Conservation (phyloP, 2,888 invertebrate genomes). For the Eugnorisma glareosa region DNA sequence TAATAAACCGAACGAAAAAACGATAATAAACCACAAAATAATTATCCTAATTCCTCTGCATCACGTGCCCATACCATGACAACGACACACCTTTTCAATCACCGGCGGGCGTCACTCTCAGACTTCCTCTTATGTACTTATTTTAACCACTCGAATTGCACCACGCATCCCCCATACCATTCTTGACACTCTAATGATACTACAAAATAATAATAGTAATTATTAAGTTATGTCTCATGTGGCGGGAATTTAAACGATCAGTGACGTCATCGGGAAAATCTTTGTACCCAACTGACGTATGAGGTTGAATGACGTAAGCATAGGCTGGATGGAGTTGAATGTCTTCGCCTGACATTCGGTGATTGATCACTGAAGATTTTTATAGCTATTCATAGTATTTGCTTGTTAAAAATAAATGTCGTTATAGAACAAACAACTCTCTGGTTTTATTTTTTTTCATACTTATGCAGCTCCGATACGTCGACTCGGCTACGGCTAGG, state of each 20-base stretch:
- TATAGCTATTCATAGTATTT: not conserved
- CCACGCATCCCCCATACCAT: not conserved
- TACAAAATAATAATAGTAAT: constrained; percentile 18
- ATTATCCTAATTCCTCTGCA: not conserved
- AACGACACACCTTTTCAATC: not conserved
- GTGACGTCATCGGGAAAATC: constrained; percentile 39
- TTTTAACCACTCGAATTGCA: not conserved
- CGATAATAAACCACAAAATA: too few species aligned
- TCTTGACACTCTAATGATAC: not conserved
- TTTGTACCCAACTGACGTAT: constrained; percentile 33
- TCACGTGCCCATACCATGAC: not conserved
- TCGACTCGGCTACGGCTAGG: too few species aligned
- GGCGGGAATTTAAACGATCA: constrained; percentile 1
- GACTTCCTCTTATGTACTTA: not conserved
- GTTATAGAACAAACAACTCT: too few species aligned
- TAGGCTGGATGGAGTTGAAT: constrained; percentile 19
- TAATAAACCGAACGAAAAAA: not conserved
- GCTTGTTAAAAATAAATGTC: not conserved
- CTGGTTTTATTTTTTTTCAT: too few species aligned
- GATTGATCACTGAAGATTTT: constrained; percentile 29
- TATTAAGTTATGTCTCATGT: constrained; percentile 1
- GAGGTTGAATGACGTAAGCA: constrained; percentile 7
- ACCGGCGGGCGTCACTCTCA: not conserved
- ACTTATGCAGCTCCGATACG: too few species aligned
- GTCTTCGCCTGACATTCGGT: constrained; percentile 15